phyloP scores from a whole-genome alignment of 2,888 invertebrate species.

The Zaprionus obscuricornis region DNA sequence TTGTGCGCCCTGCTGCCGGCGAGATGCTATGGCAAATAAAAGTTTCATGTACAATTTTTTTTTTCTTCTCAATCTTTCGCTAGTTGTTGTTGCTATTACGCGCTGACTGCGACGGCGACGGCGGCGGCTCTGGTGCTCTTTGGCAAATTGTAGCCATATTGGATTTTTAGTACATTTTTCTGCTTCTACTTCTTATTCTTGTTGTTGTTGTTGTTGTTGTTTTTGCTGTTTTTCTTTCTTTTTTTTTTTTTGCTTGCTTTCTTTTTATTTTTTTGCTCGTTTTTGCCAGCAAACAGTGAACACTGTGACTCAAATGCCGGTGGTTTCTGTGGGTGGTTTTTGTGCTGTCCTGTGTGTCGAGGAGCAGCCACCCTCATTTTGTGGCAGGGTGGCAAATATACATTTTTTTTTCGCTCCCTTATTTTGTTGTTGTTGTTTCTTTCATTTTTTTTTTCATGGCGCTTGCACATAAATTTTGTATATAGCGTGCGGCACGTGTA shows the following conservation, averaged over 20 bases:
- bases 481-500: slow-evolving; percentile 61
- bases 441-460: slow-evolving; percentile 29
- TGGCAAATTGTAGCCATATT: slow-evolving; percentile 79
- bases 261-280: slow-evolving; percentile 25
- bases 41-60: slow-evolving; percentile 68
- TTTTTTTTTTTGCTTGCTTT: slow-evolving; percentile 35
- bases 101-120: slow-evolving; percentile 32
- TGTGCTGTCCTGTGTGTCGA: slow-evolving; percentile 20
- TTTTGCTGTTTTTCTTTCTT: slow-evolving; percentile 24
- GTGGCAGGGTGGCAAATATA: slow-evolving; percentile 64
- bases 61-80: slow-evolving; percentile 22
- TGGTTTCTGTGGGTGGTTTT: slow-evolving; percentile 63
- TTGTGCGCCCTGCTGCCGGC: slow-evolving; percentile 53
- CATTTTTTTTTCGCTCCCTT: slow-evolving; percentile 60
- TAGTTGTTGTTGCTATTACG: slow-evolving; percentile 27
- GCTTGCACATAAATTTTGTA: slow-evolving; percentile 71
- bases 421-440: slow-evolving; percentile 22
- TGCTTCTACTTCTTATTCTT: slow-evolving; percentile 19
- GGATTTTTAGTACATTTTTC: slow-evolving; percentile 73
- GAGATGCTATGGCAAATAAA: slow-evolving; percentile 50
- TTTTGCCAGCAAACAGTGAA: slow-evolving; percentile 15
- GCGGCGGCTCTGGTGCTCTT: slow-evolving; percentile 52
- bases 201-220: slow-evolving; percentile 40
- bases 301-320: slow-evolving; percentile 73
- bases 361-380: slow-evolving; percentile 45